These are phyloP conservation scores for Sebastes hopkinsi DNA, from an alignment of 2,797 vertebrate genomes.

Conservation along the genomic window DNA sequence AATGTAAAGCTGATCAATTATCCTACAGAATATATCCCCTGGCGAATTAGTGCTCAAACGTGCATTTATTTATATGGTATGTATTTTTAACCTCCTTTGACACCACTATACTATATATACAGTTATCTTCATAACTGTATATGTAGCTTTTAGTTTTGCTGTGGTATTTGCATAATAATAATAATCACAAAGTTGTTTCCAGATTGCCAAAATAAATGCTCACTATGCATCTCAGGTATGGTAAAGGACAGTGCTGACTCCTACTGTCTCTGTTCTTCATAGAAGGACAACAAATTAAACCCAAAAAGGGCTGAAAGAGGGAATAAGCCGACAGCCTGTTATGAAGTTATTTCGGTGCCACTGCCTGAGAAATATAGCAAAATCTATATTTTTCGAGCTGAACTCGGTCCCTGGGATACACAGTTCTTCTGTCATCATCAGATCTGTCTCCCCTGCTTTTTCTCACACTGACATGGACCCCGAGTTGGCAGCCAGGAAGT, in stretches of 20 bases:
- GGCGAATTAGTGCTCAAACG: not conserved
- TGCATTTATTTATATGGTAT: not conserved
- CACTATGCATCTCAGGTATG: not conserved
- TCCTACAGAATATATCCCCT: not conserved
- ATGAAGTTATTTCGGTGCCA: not conserved
- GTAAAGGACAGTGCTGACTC: not conserved
- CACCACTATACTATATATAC: not conserved
- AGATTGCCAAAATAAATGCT: not conserved
- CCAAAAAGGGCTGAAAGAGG: not conserved
- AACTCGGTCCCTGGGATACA: conserved; percentile 6
- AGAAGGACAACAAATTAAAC: not conserved
- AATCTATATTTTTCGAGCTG: not conserved
- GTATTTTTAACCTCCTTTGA: not conserved
- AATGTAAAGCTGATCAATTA: not conserved
- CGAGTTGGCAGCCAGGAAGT: conserved; percentile 75
- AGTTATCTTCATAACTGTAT: not conserved
- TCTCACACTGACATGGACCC: conserved; percentile 51
- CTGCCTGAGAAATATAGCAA: not conserved
- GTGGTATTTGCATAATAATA: not conserved
- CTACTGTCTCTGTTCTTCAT: not conserved
- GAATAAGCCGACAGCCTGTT: not conserved
- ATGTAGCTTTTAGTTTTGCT: not conserved
- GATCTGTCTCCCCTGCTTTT: conserved; percentile 40
- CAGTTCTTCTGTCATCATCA: conserved; percentile 35
- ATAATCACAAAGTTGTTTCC: not conserved